Base-by-base conservation (phyloP, 2,113 vertebrate species). In the Sardina pilchardus region DNA sequence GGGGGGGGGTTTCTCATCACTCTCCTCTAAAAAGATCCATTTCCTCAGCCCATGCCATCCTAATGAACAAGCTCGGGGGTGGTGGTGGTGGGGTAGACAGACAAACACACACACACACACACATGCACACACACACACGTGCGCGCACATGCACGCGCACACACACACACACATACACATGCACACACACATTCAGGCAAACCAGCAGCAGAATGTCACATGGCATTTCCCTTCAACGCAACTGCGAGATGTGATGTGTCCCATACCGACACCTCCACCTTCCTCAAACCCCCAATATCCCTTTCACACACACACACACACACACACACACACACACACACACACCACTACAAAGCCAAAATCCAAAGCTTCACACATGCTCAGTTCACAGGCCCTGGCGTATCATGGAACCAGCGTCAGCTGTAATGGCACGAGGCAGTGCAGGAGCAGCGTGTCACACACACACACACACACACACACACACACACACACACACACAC, bases 61-160 rank as follows among this genome's bases (percentile, higher is more conserved):
- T 80, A 85, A 84, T 84, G 81, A 85, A 75, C 30, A 71, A 85
- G 81, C 67, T 82, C 81, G 30, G 83, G 83, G 84, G n/a, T 19
- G 10, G 8, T 71, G 24, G 26, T 71, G 63, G 63, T 63, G 59
- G 53, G 4, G 21, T 8, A 6, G 45, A 16, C 63, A 71, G 5
- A 71, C 63, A 71, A 1, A 71, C 63, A 71, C 1, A 34, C 63
- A 71, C 26, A 71, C 9, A 3, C 63, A 71, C 10, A 71, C 63
- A 71, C 7, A 71, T 6, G 24, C 6, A 26, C 6, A 63, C 5
- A n/a, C 21, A 63, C 24, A 63, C 24, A n/a, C 24, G 8, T 1
- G 4, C 19, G 14, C 16, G 21, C 50, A 21, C 9, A 56, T 17
- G 5, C 19, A 56, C 50, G 21, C 16, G 5, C 50, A 56, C 14